Base-by-base conservation (phyloP, 2,113 vertebrate genomes). In the Neolamprologus hecqui region DNA sequence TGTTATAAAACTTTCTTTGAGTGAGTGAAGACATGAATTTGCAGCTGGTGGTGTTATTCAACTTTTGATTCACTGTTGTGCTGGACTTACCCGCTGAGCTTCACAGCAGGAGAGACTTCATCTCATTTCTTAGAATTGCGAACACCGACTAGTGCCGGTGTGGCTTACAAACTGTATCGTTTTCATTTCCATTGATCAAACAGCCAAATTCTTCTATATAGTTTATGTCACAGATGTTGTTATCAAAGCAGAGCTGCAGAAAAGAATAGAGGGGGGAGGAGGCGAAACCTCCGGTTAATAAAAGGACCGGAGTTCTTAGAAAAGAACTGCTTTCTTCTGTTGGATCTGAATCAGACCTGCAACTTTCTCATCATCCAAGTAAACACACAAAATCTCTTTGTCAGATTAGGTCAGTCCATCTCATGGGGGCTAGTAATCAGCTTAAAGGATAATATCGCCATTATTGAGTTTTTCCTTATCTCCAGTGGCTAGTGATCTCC, bases 391-490 rank as follows among this genome's bases (percentile, higher is more conserved):
- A 84, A 31, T 75, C 63, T 85, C 55, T 89, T 79, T 87, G 92
- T 91, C 90, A 82, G 88, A 88, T 93, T 58, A 86, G 90, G 58
- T 81, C 83, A 26, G 11, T 51, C 51, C 84, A 85, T 93, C 83
- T 94, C 82, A 87, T 33, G 84, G 70, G 57, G 42, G n/a, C 80
- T 75, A 15, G 81, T 93, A 92, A 92, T 95, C 92, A 92, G 87
- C 89, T 92, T 90, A 92, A 90, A 88, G 88, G 90, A 91, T 91
- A 91, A 93, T 88, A 73, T 84, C 73, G 12, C 45, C 81, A 86
- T 92, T 89, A 91, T 88, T 87, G 90, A 92, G 89, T 88, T 86
- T 84, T 84, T 79, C 84, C 84, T 92, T 85, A 87, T 94, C 91
- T 86, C 37, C 35, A 13, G 55, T 85, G 42, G 81, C 70, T 55